Conservation (phyloP, 2,888 invertebrate genomes). For the Eupithecia dodoneata region DNA sequence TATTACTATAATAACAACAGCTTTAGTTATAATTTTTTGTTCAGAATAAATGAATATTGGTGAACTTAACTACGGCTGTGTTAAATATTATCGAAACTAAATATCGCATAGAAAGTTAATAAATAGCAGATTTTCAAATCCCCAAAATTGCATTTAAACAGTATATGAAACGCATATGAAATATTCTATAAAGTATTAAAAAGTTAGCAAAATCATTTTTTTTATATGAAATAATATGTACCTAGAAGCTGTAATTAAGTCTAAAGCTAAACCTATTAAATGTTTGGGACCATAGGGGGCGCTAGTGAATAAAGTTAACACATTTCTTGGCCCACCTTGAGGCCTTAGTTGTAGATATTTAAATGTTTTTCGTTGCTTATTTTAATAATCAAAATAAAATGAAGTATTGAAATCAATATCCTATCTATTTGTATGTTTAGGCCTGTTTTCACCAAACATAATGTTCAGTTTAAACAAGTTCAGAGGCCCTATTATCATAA, state of each 20-base stretch:
- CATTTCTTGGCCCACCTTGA: not conserved
- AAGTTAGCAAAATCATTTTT: not conserved
- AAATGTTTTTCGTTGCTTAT: not conserved
- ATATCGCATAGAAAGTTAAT: not conserved
- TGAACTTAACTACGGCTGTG: conserved; percentile 4
- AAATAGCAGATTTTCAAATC: not conserved
- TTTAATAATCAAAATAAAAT: not conserved
- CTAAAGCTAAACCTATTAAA: not conserved
- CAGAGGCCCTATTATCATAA: not conserved
- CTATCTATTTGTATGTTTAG: not conserved
- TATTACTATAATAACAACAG: not conserved
- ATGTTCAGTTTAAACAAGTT: not conserved
- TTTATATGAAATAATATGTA: not conserved
- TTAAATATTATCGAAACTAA: not conserved
- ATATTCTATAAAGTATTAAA: not conserved
- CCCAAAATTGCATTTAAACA: conserved; percentile 6
- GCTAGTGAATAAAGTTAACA: not conserved
- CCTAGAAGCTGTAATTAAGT: not conserved
- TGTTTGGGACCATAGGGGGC: conserved; percentile 11
- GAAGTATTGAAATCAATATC: not conserved
- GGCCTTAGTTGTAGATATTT: not conserved
- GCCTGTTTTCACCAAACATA: not conserved
- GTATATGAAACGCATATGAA: not conserved
- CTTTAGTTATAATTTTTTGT: not conserved
- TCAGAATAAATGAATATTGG: not conserved